Base-by-base conservation (phyloP, 92 coral and sea anemone species). In the Phenganax stokvisi region DNA sequence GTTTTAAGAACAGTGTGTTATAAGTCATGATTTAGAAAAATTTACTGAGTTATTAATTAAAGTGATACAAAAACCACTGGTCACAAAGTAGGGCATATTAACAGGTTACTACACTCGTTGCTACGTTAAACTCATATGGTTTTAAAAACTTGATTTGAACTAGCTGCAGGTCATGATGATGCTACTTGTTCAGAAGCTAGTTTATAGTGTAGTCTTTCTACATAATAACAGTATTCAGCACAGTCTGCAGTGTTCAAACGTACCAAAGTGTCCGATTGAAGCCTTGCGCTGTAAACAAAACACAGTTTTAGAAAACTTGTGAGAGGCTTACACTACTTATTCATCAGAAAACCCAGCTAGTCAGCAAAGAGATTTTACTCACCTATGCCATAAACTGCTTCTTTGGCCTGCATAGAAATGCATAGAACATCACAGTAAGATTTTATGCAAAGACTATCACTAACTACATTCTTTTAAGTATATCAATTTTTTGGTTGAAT, bases 361-460 rank as follows among this genome's bases (percentile, higher is more conserved):
- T 13, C 27, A 8, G 27, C 15, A 15, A 76, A 11, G 9, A 0
- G 13, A 76, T n/a, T 0, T 47, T 56, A 56, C 57, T 2, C 63
- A 78, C 83, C 83, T 79, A 79, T 79, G 54, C 83, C 83, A 79
- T 79, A 54, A 1, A 79, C 83, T 13, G 83, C 83, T 79, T 79
- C 47, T 53, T 65, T 79, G 56, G 83, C 83, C 83, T 79, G 29
- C 51, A 64, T 0, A 17, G 11, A 76, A 29, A 65, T 12, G 28
- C 10, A 17, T 28, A 6, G 16, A 65, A 65, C 7, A 7, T 59
- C 7, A 7, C 25, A 20, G 15, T 59, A 59, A 13, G 65, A 20
- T 59, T 12, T 9, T 13, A 11, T n/a, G 28, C 31, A 29, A 30
- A 30, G 52, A 69, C 11, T 37, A 37, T 37, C 0, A 37, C 47